Base-by-base conservation (phyloP, 1,140 invertebrate genomes). In the Chionoecetes opilio region DNA sequence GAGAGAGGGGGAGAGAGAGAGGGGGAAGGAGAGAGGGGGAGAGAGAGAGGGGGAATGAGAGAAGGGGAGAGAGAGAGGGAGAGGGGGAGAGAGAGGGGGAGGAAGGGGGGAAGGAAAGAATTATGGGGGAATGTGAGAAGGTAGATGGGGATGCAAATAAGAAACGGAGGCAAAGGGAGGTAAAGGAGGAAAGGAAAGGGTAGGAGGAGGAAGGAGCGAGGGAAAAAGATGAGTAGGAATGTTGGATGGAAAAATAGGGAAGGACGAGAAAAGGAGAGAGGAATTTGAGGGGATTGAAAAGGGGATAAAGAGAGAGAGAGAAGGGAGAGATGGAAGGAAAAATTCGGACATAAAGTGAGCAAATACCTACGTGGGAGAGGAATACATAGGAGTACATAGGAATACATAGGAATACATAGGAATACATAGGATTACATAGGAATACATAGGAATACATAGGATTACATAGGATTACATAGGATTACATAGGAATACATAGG, bases 91-190 rank as follows among this genome's bases (percentile, higher is more conserved):
- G 21, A 21, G 63, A n/a, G 63, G 63, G n/a, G 6, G n/a, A 26
- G 53, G 53, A 26, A 21, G 9, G 21, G 17, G 9, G 21, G 53
- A 26, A 63, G 41, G 53, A 63, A 75, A 75, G 63, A 75, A 21
- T 75, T 75, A 75, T 75, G 63, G 63, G n/a, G 63, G 63, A 75
- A 75, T 75, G 63, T 75, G 63, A 75, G 63, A 75, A 75, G 63
- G 63, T 75, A 75, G 63, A 75, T 75, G 63, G 63, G 63, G 63
- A 75, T 75, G 63, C 26, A 75, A 75, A n/a, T n/a, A 75, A 26
- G n/a, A 75, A 75, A n/a, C 21, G 63, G n/a, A 75, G n/a, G n/a
- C n/a, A 26, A 26, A 75, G 63, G 63, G n/a, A n/a, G n/a, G n/a
- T n/a, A 75, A n/a, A 75, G 21, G n/a, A n/a, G 63, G 63, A 75